Evolutionary conservation across 2,113 vertebrate genomes (phyloP), one percentile per base, ranked within the genome.

Genomic region (Macquaria australasica): DNA sequence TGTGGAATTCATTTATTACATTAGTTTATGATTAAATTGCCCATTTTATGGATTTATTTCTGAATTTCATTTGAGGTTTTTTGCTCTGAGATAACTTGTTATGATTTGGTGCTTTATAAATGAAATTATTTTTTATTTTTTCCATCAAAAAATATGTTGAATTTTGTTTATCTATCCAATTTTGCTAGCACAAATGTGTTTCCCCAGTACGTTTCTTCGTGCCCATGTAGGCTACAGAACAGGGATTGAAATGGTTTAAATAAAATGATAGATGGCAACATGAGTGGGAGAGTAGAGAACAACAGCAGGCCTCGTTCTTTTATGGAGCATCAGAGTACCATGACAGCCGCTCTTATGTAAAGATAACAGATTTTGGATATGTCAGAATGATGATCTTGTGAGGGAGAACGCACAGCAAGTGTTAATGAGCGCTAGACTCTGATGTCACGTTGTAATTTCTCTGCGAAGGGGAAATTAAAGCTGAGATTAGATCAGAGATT

Each of bases 401-500:
- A 79, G 16, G 48, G 39, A 48, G 58, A 64, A 10, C 3, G 63
- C 25, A 58, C 23, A 50, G 67, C 59, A 80, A 82, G 89, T 90
- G 90, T 91, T 79, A 86, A 92, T 87, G 87, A 89, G 69, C 9
- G 3, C 79, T 50, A 60, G 14, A 70, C 71, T 71, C 67, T 81
- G 91, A 92, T 74, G 82, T 91, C 91, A 89, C 80, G 12, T 77
- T 55, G 53, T 84, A 67, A 90, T 90, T 86, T 93, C 86, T 87
- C 88, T 90, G 75, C 37, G 20, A 90, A 90, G 79, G 72, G 88
- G 88, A 93, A 94, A 94, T 94, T 93, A 95, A 92, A 94, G 59
- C 79, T 83, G 82, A 93, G 88, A 95, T 95, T 90, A 88, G 89
- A 88, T 87, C 84, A 74, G 76, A 91, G 91, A 96, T 95, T 94